A percentile compares a stretch with the other conserved stretches of the same genome.
Evolutionary conservation across 2,113 vertebrate genomes (phyloP).

Genomic region (Eulacestoma nigropectus): DNA sequence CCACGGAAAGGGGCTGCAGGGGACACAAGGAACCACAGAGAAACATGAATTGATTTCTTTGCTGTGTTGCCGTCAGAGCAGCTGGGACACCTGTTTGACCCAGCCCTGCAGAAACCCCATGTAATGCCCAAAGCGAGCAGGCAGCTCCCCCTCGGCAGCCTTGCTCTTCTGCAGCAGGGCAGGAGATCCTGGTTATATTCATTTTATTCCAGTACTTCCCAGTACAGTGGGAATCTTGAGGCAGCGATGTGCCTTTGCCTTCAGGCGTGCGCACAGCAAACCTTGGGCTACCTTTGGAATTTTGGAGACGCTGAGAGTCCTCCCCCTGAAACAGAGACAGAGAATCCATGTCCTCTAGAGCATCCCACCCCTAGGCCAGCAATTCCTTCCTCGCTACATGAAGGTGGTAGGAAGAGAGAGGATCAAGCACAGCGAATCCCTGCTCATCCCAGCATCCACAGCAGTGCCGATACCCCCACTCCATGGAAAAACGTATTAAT

Average conservation of each 20-base stretch:
- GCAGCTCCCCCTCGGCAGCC: background rate
- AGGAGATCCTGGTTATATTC: background rate
- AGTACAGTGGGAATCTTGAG: background rate
- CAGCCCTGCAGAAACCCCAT: background rate
- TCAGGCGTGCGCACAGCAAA: fast-evolving
- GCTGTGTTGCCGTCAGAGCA: background rate
- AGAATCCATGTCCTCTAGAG: background rate
- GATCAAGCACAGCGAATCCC: background rate
- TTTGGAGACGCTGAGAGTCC: background rate
- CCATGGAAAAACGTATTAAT: background rate
- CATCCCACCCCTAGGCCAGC: background rate
- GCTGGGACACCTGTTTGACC: fast-evolving
- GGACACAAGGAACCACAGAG: background rate
- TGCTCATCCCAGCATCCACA: background rate
- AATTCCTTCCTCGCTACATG: fast-evolving
- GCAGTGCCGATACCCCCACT: background rate
- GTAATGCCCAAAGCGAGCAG: background rate
- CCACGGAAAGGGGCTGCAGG: background rate
- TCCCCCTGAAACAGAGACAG: fast-evolving
- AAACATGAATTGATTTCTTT: background rate
- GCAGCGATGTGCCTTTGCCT: background rate
- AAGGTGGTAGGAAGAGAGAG: background rate
- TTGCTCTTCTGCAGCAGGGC: background rate
- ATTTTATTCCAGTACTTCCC: background rate
- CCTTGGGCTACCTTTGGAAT: background rate